Evolutionary conservation across 2,888 invertebrate species (phyloP), one percentile per base, ranked within the genome.

Genomic region (Girardia tigrina): DNA sequence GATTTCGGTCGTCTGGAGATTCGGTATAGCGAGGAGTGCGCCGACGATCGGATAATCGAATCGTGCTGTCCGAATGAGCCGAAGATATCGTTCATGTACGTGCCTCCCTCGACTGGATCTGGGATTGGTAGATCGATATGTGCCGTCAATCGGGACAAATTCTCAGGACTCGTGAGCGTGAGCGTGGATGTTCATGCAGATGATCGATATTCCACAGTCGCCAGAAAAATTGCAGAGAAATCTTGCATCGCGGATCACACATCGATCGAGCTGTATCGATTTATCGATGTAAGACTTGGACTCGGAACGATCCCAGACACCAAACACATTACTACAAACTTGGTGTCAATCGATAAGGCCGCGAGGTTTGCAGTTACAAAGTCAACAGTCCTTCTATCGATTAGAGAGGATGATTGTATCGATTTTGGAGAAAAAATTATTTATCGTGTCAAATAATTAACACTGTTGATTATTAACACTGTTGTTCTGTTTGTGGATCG

Each of bases 11-110:
- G 23, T 6, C n/a, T 56, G n/a, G n/a, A 16, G 23, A 4, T 56
- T 4, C n/a, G 23, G 23, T 56, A 56, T 16, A 20, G 20, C n/a
- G 56, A 56, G 6, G 56, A 56, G n/a, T 56, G 56, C 56, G 6
- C 56, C 6, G 56, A 56, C n/a, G 56, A 56, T n/a, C n/a, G 23
- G 23, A 20, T 56, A 23, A 20, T 56, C 23, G 56, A 56, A 20
- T 56, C 56, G 6, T 56, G 56, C n/a, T 56, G 56, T 56, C 56
- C 56, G 56, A 56, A 20, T n/a, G 56, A 56, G n/a, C 56, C 56
- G 56, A 56, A 56, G 23, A 56, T 56, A n/a, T 20, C 56, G 4
- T 56, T 56, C n/a, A 4, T 56, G 6, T 36, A 8, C 8, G 16
- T 12, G 16, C 36, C 36, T 12, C 16, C 36, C 16, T 36, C 36